phyloP scores from a whole-genome alignment of 2,888 invertebrate species.

The Kryphioiulus occultus region DNA sequence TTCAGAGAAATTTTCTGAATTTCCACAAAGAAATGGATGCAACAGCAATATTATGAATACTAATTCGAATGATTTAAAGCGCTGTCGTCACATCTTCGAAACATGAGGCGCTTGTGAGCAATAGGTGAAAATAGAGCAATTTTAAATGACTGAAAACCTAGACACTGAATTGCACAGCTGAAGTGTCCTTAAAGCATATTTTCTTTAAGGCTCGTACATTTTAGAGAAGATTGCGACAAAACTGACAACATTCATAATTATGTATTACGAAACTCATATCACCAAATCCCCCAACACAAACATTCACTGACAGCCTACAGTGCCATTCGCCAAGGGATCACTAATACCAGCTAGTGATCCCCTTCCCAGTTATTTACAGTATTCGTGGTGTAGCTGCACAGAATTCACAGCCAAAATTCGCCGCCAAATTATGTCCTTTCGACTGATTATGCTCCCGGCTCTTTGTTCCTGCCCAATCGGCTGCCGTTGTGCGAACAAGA shows the following conservation, averaged over 20 bases:
- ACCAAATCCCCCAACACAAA: neutral
- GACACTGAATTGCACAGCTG: neutral
- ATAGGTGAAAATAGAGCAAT: too few species aligned
- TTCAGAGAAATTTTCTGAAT: neutral
- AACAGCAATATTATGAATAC: too few species aligned
- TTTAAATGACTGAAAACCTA: neutral
- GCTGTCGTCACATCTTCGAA: too few species aligned
- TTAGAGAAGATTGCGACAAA: neutral
- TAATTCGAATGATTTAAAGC: too few species aligned
- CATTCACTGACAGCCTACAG: neutral
- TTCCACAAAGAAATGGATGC: too few species aligned
- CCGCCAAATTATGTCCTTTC: constrained; percentile 28
- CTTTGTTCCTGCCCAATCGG: neutral
- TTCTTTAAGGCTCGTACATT: neutral
- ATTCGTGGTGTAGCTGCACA: neutral
- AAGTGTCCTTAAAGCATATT: neutral
- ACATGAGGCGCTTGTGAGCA: too few species aligned
- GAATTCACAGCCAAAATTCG: neutral
- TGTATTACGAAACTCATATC: neutral
- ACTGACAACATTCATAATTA: constrained; percentile 28
- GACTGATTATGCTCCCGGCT: constrained; percentile 18
- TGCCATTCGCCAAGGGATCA: neutral
- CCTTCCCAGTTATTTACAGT: neutral
- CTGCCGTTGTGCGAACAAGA: neutral
- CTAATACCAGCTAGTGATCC: constrained; percentile 30